These are phyloP conservation scores for Pemphigus obesinymphae DNA, from an alignment of 1,140 invertebrate genomes.

Conservation along the genomic window DNA sequence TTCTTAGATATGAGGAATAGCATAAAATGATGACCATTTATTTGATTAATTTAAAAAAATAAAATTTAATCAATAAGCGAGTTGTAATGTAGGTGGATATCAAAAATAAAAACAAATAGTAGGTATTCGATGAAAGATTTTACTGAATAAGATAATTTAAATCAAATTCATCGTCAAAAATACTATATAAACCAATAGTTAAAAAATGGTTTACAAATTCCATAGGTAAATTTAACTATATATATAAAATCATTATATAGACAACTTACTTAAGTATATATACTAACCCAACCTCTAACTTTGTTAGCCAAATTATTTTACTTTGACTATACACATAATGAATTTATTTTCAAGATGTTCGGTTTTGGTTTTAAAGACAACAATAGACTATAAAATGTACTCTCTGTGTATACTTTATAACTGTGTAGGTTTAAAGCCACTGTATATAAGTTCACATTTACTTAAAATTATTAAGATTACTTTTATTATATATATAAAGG, in stretches of 20 bases:
- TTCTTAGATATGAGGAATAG: no score
- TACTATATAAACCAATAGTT: no score
- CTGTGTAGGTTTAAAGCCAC: neutral
- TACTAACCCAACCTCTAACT: neutral
- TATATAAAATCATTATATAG: neutral
- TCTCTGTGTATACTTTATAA: neutral
- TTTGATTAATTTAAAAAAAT: no score
- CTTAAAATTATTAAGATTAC: neutral
- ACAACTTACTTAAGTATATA: neutral
- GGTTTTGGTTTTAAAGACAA: neutral
- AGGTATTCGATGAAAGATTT: no score
- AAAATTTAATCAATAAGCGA: no score
- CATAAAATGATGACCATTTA: no score
- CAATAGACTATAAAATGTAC: neutral
- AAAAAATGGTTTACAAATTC: no score
- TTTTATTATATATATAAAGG: neutral
- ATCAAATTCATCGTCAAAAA: no score
- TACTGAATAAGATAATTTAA: no score
- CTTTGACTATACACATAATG: neutral
- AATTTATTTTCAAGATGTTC: neutral
- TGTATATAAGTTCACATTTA: neutral
- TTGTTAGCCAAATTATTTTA: neutral
- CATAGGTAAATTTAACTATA: no score
- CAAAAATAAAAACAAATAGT: no score
- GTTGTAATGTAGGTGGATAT: no score